phyloP scores from a whole-genome alignment of 2,888 invertebrate species.

The Ochropleura leucogaster region DNA sequence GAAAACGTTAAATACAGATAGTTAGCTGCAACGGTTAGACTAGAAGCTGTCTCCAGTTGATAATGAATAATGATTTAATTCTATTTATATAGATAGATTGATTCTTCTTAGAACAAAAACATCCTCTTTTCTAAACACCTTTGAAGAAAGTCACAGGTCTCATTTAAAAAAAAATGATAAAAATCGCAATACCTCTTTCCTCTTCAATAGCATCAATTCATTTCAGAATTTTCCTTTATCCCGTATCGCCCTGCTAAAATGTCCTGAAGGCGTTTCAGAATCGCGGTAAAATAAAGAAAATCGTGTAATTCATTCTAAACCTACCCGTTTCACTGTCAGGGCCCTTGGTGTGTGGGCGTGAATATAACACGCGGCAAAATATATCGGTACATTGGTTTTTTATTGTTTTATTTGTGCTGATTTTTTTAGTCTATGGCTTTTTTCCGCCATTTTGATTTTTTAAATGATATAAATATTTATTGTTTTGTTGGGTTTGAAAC shows the following conservation, averaged over 20 bases:
- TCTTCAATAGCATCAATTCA: slow-evolving; percentile 20
- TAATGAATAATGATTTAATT: not conserved
- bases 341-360: slow-evolving; percentile 63
- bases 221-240: slow-evolving; percentile 19
- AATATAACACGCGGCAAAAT: slow-evolving; percentile 61
- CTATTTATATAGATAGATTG: not conserved
- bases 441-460: slow-evolving; percentile 29
- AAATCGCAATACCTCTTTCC: slow-evolving; percentile 3
- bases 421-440: slow-evolving; percentile 50
- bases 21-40: too few species aligned
- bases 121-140: not conserved
- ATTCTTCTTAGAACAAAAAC: too few species aligned
- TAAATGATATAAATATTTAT: not conserved
- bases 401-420: slow-evolving; percentile 52
- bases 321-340: slow-evolving; percentile 72
- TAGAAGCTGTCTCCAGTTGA: too few species aligned
- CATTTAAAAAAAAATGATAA: not conserved
- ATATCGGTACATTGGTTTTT: slow-evolving; percentile 54
- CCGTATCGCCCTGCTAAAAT: slow-evolving; percentile 40
- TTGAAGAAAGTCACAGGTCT: not conserved
- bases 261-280: slow-evolving; percentile 50
- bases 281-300: slow-evolving; percentile 59
- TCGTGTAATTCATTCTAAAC: slow-evolving; percentile 65
- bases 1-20: too few species aligned
- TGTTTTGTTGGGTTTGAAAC: slow-evolving; percentile 6